Percentiles rank a stretch among this genome's conserved stretches.
Conservation (phyloP, 1,140 invertebrate genomes). For the Teleopsis dalmanni region DNA sequence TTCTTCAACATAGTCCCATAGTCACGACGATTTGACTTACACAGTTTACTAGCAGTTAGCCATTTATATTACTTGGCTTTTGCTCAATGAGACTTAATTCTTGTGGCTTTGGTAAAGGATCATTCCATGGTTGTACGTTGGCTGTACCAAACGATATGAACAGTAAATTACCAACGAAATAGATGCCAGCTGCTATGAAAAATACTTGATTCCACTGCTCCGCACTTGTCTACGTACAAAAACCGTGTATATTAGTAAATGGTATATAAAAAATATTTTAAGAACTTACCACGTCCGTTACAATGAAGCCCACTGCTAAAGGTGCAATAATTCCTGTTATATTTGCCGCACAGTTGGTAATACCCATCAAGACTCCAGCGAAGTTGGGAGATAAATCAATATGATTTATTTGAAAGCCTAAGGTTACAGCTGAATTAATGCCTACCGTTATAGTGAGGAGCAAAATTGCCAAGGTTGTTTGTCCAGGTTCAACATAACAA, state of each 20-base stretch:
- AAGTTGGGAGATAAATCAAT: slow-evolving; percentile 71
- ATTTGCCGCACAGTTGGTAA: slow-evolving; percentile 70
- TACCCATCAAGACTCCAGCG: slow-evolving; percentile 58
- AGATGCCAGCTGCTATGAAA: slow-evolving; percentile 61
- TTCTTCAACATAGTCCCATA: no score
- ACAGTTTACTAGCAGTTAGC: no score
- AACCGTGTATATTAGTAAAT: no score
- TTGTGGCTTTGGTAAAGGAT: background rate
- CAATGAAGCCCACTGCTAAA: slow-evolving; percentile 52
- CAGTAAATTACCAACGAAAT: slow-evolving; percentile 58
- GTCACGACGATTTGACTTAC: no score
- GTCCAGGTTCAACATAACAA: slow-evolving; percentile 50
- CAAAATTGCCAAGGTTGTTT: slow-evolving; percentile 49
- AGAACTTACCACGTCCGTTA: slow-evolving; percentile 53
- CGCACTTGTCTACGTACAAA: slow-evolving; percentile 44
- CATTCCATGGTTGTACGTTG: slow-evolving; percentile 57
- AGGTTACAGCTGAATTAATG: slow-evolving; percentile 66
- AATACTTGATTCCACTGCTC: slow-evolving; percentile 68
- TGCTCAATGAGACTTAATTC: background rate
- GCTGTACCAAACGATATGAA: slow-evolving; percentile 61
- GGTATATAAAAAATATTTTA: no score
- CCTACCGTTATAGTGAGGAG: slow-evolving; percentile 65
- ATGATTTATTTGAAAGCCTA: slow-evolving; percentile 61
- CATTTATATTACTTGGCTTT: no score
- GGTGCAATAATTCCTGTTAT: slow-evolving; percentile 63